Conservation (phyloP, 2,888 invertebrate species). For the Rhamnusium bicolor region DNA sequence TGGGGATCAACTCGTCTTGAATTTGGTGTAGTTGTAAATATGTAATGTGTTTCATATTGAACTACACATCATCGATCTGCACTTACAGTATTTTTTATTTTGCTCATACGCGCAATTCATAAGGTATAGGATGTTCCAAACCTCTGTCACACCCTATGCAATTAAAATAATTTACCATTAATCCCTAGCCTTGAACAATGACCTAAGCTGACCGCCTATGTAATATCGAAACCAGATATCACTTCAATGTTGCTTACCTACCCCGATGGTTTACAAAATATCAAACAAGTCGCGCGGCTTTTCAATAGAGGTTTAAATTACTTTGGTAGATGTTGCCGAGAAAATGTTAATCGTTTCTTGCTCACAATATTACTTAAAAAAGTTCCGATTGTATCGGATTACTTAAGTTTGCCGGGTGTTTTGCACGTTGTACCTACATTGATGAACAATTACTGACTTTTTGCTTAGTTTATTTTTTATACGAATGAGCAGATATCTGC, state of each 20-base stretch:
- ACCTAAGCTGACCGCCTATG: constrained; percentile 17
- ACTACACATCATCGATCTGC: not conserved
- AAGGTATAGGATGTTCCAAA: not conserved
- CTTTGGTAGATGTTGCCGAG: constrained; percentile 24
- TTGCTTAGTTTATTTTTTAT: not conserved
- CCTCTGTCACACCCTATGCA: not conserved
- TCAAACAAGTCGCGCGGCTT: constrained; percentile 25
- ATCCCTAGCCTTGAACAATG: constrained; percentile 22
- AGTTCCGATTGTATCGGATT: constrained; percentile 30
- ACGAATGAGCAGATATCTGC: not conserved
- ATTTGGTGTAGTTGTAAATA: too few relatives aligned
- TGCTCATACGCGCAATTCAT: not conserved
- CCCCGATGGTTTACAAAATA: constrained; percentile 33
- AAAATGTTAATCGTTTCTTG: constrained; percentile 34
- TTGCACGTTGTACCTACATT: constrained; percentile 29
- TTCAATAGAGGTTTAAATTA: constrained; percentile 31
- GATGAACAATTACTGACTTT: constrained; percentile 25
- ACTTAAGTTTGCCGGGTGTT: constrained; percentile 34
- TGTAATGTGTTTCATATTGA: too few relatives aligned
- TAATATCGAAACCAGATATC: constrained; percentile 35
- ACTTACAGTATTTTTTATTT: not conserved
- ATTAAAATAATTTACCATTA: not conserved
- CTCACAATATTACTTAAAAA: constrained; percentile 30
- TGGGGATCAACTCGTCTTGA: too few relatives aligned
- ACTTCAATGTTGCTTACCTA: constrained; percentile 23